Base-by-base conservation (phyloP, 2,888 invertebrate genomes). In the Amphipyra berbera region DNA sequence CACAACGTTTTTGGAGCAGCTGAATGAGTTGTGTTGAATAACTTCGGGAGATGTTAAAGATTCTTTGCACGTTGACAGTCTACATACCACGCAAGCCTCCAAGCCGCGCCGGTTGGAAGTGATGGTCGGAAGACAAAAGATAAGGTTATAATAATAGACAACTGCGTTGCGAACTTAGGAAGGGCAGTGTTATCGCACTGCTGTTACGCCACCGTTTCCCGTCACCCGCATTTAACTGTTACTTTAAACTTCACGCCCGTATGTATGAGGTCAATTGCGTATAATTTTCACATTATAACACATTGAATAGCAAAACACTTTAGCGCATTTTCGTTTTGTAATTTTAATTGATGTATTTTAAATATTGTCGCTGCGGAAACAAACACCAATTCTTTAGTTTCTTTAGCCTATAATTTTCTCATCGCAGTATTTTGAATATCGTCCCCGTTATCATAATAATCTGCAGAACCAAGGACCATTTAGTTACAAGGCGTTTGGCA, bases 171-270 rank as follows among this genome's bases (percentile, higher is more conserved):
- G 47, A 72, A 69, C 56, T 53, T 54, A 68, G 76, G 61, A 79
- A 79, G 66, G 64, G 57, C 68, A 59, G 47, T 66, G 73, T 72
- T 72, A 71, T 75, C 80, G 61, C 50, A 21, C 21, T 21, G 3
- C 27, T 56, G 45, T 75, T 64, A 67, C 68, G 57, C 57, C 62
- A 60, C 47, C 52, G 61, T 71, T 82, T 86, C 84, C 86, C 79
- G 83, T 80, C 84, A 69, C 86, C 85, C 83, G 85, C 81, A 83
- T 83, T 73, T 77, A 75, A 73, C 68, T 64, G 60, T 55, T 46
- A 67, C 57, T 67, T 58, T 30, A 30, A 30, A 30, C 30, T 7
- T 6, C 7, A 61, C 59, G 50, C 82, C 79, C 82, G 73, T 67
- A 82, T 84, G 33, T 59, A 56, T 38, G 37, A 47, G 44, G 55